phyloP scores from a whole-genome alignment of 2,888 invertebrate genomes.

The Torymus auratus region DNA sequence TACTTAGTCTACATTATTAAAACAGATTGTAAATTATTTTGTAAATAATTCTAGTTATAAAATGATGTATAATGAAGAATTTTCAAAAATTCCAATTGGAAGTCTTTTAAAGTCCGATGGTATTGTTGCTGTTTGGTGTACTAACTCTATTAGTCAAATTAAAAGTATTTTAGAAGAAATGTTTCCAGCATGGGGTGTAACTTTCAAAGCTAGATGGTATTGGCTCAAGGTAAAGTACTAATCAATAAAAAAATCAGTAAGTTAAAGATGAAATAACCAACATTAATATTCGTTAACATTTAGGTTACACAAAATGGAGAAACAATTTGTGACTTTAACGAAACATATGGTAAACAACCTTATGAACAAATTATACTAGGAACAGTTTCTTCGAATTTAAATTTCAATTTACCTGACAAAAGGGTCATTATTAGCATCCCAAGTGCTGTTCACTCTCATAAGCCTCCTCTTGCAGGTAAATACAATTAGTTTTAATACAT shows the following conservation, averaged over 20 bases:
- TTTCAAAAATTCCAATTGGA: slow-evolving; percentile 85
- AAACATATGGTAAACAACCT: slow-evolving; percentile 88
- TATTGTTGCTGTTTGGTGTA: slow-evolving; percentile 93
- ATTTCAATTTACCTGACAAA: slow-evolving; percentile 75
- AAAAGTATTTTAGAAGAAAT: slow-evolving; percentile 83
- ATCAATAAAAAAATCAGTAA: slow-evolving; percentile 1
- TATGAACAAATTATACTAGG: slow-evolving; percentile 89
- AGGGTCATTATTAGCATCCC: slow-evolving; percentile 89
- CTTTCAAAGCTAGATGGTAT: slow-evolving; percentile 85
- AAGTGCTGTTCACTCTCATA: slow-evolving; percentile 95
- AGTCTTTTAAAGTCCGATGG: slow-evolving; percentile 81
- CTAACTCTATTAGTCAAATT: slow-evolving; percentile 87
- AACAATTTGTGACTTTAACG: slow-evolving; percentile 83
- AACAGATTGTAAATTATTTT: neutral
- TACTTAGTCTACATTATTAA: too few species aligned
- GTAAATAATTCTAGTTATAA: slow-evolving; percentile 80
- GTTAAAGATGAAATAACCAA: neutral
- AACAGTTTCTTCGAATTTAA: slow-evolving; percentile 70
- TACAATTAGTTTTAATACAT: neutral
- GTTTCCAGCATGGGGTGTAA: slow-evolving; percentile 88
- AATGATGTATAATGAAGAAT: slow-evolving; percentile 87
- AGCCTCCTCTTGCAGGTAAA: slow-evolving; percentile 89
- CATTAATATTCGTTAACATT: slow-evolving; percentile 53
- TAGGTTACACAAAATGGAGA: slow-evolving; percentile 84
- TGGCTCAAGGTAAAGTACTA: slow-evolving; percentile 87